These are phyloP conservation scores for Dinomys branickii DNA, from an alignment of 2,113 vertebrate genomes.

Conservation along the genomic window DNA sequence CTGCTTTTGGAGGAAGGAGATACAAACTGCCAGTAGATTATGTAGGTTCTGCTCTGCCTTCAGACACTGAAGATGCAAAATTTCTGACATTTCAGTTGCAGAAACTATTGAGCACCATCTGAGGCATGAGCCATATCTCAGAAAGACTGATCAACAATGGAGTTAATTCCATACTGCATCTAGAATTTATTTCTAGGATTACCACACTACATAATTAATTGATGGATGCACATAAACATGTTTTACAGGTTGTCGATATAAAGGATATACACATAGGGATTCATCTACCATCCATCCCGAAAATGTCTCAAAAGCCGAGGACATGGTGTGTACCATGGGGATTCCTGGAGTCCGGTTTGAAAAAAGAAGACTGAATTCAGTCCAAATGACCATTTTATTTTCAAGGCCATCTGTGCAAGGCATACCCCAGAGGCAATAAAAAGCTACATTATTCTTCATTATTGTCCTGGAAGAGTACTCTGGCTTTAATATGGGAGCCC, in stretches of 20 bases:
- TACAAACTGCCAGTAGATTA: not conserved
- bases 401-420: conserved; percentile 70
- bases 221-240: not conserved
- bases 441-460: conserved; percentile 63
- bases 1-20: not conserved
- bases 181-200: conserved; percentile 34
- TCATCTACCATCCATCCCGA: not conserved
- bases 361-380: conserved; percentile 6
- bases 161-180: not conserved
- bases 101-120: not conserved
- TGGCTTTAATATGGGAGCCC: conserved; percentile 51
- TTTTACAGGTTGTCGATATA: conserved; percentile 10
- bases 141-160: not conserved
- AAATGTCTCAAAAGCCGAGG: not conserved
- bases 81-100: not conserved
- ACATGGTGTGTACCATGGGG: not conserved
- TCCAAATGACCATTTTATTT: conserved; percentile 61
- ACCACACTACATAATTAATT: not conserved
- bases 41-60: no score
- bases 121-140: not conserved
- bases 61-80: not conserved
- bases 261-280: not conserved
- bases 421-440: conserved; percentile 55
- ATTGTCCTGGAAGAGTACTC: conserved; percentile 48
- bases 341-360: not conserved